Percentiles rank a stretch among this genome's conserved stretches.
These are phyloP conservation scores for Ericerus pela DNA, from an alignment of 1,140 invertebrate species.

Conservation along the genomic window DNA sequence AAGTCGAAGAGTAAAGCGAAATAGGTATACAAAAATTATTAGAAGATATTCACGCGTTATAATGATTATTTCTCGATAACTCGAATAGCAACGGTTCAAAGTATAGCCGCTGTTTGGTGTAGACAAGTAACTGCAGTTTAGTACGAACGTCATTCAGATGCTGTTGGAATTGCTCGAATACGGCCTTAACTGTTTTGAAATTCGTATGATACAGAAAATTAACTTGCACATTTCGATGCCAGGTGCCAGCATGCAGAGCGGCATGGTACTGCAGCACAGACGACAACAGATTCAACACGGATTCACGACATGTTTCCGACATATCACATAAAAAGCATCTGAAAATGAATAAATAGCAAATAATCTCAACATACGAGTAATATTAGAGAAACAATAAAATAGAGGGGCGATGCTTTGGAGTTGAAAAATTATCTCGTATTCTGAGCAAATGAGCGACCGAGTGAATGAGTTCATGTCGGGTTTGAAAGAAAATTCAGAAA, in stretches of 20 bases:
- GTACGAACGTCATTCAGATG: not conserved
- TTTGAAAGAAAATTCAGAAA: too few relatives aligned
- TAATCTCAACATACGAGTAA: too few relatives aligned
- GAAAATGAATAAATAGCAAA: too few relatives aligned
- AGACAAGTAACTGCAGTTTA: not conserved
- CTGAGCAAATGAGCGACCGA: too few relatives aligned
- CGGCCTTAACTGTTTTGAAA: not conserved
- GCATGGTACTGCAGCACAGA: not conserved
- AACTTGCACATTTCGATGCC: not conserved
- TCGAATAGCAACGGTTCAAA: not conserved
- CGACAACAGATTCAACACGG: not conserved
- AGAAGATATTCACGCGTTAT: too few relatives aligned
- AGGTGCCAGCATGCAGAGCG: not conserved
- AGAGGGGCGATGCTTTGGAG: too few relatives aligned
- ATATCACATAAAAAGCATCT: conserved; percentile 3
- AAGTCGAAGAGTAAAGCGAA: too few relatives aligned
- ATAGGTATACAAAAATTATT: too few relatives aligned
- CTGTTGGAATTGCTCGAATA: not conserved
- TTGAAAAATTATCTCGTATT: too few relatives aligned
- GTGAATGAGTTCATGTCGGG: too few relatives aligned
- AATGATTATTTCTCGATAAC: conserved; percentile 4
- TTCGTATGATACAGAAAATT: conserved; percentile 5
- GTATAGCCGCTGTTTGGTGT: not conserved
- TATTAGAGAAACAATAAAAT: too few relatives aligned
- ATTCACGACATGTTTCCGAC: not conserved